Base-by-base conservation (phyloP, 2,888 invertebrate species). In the Euzophera pinguis region DNA sequence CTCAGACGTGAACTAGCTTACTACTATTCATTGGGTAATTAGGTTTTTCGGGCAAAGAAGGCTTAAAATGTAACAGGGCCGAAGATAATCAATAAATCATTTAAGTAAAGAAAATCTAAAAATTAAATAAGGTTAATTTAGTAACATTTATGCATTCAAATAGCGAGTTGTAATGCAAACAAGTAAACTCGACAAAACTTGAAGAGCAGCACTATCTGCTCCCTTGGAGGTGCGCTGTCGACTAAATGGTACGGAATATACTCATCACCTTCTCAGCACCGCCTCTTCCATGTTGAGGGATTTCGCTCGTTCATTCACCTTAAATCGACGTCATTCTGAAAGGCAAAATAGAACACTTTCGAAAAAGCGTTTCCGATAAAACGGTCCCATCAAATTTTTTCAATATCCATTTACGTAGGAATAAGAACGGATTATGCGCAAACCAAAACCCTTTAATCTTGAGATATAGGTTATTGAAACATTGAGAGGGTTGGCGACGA, bases 301-400 rank as follows among this genome's bases (percentile, higher is more conserved):
- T 89, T 84, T 81, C 64, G 81, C 84, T 85, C 84, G 84, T 87
- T 88, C 84, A 84, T 87, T 87, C 88, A 84, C 83, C 85, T 86
- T 87, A 87, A 88, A 87, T 87, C 80, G 87, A 77, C 80, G 81
- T 85, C 84, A 86, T 87, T 88, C 71, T 71, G 73, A 79, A 69
- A 82, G 75, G 83, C 84, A 82, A 87, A 89, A 84, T 86, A 86
- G 84, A 83, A 79, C 79, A 81, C 78, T 84, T 78, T 78, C 71
- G 73, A 79, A 81, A 83, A 84, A 84, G 83, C 80, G 75, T 79
- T 87, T 81, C 75, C 85, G 79, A 86, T 82, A 84, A 85, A 86
- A 81, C 70, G 78, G 69, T 71, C 74, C 81, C 73, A 83, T 82
- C 79, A 83, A 83, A 80, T 84, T 82, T 85, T 84, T 81, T 84